These are phyloP conservation scores for Litocranius walleri DNA, from an alignment of 2,113 vertebrate species.

Conservation along the genomic window DNA sequence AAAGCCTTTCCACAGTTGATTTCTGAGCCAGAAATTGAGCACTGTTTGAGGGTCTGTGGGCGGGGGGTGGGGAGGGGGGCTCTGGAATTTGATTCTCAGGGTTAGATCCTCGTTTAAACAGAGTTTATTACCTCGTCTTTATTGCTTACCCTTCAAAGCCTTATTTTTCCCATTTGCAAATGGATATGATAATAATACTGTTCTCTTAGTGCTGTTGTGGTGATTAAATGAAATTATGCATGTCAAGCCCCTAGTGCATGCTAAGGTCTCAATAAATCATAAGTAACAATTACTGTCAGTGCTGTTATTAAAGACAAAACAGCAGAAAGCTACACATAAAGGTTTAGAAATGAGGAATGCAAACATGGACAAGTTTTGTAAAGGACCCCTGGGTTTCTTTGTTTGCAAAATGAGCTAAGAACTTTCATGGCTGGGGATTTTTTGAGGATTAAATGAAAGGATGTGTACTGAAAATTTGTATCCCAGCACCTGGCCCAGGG, in stretches of 20 bases:
- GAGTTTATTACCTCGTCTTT: neutral
- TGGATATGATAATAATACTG: neutral
- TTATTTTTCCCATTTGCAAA: neutral
- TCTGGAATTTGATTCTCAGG: neutral
- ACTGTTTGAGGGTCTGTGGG: neutral
- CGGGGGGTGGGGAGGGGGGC: too few species aligned
- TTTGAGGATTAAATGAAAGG: neutral
- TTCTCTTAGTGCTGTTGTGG: neutral
- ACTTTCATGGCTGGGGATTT: neutral
- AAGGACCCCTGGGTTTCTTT: neutral
- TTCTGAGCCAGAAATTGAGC: neutral
- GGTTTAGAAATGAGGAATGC: neutral
- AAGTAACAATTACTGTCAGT: neutral
- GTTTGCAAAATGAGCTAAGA: neutral
- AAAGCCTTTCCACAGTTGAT: neutral
- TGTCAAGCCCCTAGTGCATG: neutral
- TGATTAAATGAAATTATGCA: neutral
- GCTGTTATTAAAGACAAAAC: neutral
- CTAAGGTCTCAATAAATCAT: neutral
- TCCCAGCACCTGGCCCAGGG: neutral
- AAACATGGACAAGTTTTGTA: neutral
- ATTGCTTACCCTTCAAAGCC: neutral
- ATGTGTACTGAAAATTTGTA: neutral
- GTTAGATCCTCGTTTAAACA: neutral
- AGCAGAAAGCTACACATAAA: neutral